These are phyloP conservation scores for Poeciliopsis retropinna DNA, from an alignment of 2,113 vertebrate genomes.

Conservation along the genomic window DNA sequence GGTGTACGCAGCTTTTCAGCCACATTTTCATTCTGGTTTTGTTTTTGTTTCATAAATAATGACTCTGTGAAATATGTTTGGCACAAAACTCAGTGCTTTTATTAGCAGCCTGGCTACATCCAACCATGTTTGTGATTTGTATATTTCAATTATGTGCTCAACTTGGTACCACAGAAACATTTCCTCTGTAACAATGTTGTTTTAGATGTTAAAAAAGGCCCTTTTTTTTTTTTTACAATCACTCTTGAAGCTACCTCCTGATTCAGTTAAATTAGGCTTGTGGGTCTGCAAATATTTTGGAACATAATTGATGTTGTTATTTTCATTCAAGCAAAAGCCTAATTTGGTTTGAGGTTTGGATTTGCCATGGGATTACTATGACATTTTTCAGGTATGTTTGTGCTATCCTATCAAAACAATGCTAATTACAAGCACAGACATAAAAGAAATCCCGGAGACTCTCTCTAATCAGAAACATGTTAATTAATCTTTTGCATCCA, in stretches of 20 bases:
- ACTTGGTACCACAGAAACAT: not conserved
- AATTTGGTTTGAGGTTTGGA: not conserved
- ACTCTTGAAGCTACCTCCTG: not conserved
- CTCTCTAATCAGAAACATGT: conserved; percentile 28
- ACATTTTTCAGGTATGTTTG: conserved; percentile 61
- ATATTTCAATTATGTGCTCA: not conserved
- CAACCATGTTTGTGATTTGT: not conserved
- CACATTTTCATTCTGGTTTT: not conserved
- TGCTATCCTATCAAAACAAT: conserved; percentile 37
- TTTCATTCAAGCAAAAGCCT: not conserved
- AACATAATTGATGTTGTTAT: conserved; percentile 19
- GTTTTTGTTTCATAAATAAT: not conserved
- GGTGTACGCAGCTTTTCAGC: not conserved
- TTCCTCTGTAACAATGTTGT: not conserved
- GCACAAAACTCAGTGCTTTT: not conserved
- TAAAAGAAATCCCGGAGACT: not conserved
- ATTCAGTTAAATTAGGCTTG: not conserved
- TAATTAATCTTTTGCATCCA: conserved; percentile 48
- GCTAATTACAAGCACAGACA: conserved; percentile 10
- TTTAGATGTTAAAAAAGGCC: not conserved
- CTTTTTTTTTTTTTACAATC: not conserved
- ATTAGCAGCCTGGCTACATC: not conserved
- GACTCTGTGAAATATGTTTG: not conserved
- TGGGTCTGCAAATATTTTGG: not conserved
- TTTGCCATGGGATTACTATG: not conserved